These are phyloP conservation scores for Cyrtorhinus lividipennis DNA, from an alignment of 1,140 invertebrate genomes.

Conservation along the genomic window DNA sequence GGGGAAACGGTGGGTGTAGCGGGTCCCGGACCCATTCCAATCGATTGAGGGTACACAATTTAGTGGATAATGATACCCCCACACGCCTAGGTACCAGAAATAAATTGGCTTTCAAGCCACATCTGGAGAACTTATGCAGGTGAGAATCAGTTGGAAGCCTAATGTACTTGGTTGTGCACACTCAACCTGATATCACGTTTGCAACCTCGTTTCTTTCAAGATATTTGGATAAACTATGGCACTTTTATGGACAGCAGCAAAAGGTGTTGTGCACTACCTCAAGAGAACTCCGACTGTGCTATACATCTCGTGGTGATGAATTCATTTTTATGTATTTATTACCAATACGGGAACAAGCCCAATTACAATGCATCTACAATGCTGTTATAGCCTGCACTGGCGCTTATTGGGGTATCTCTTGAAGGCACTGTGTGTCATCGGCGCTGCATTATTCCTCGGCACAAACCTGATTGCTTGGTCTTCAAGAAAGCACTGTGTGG, in stretches of 20 bases:
- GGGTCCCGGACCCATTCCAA: too few relatives aligned
- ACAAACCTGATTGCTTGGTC: not conserved
- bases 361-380: too few relatives aligned
- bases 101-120: not conserved
- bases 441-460: not conserved
- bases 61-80: too few relatives aligned
- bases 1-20: too few relatives aligned
- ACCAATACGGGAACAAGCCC: too few relatives aligned
- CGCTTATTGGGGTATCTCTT: not conserved
- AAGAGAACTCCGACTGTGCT: not conserved
- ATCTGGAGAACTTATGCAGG: not conserved
- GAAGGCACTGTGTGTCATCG: not conserved
- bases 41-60: too few relatives aligned
- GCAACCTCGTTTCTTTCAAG: not conserved
- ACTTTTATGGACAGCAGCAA: not conserved
- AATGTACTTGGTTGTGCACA: not conserved
- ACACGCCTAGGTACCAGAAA: too few relatives aligned
- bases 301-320: not conserved
- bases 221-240: not conserved
- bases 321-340: too few relatives aligned
- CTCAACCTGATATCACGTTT: not conserved
- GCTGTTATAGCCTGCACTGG: not conserved
- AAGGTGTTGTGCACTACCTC: not conserved
- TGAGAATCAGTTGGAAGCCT: not conserved
- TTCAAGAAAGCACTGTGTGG: conserved; percentile 6